Conservation (phyloP, 2,888 invertebrate species). For the Elegia similella region DNA sequence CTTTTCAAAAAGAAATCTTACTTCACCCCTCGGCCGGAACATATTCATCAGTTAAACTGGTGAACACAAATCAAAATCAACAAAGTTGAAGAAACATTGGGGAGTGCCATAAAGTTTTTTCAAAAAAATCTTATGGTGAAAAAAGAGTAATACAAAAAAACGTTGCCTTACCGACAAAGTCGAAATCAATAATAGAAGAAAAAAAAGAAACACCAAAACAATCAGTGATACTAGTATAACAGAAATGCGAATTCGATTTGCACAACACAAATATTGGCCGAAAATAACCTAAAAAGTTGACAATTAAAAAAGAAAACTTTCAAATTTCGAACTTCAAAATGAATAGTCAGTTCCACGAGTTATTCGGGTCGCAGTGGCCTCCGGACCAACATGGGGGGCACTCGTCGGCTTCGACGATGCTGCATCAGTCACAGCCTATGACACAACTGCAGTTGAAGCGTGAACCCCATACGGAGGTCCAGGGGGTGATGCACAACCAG, state of each 20-base stretch:
- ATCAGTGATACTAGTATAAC: conserved; percentile 62
- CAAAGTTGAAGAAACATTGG: conserved; percentile 59
- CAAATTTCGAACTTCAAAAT: conserved; percentile 42
- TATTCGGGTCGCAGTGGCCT: conserved; percentile 79
- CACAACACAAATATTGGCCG: conserved; percentile 53
- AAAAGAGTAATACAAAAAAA: conserved; percentile 34
- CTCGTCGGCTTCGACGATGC: conserved; percentile 71
- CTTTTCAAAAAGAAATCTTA: conserved; percentile 75
- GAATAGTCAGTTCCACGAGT: conserved; percentile 75
- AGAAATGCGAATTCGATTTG: conserved; percentile 74
- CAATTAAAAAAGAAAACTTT: conserved; percentile 28
- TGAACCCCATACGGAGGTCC: conserved; percentile 62
- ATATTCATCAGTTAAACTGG: conserved; percentile 73
- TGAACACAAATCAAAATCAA: conserved; percentile 43
- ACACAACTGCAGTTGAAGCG: conserved; percentile 65
- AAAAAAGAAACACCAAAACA: conserved; percentile 38
- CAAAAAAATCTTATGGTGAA: conserved; percentile 60
- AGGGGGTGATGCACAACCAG: conserved; percentile 58
- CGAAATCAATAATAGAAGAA: conserved; percentile 43
- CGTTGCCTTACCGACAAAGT: conserved; percentile 78
- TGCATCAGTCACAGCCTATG: conserved; percentile 57
- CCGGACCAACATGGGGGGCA: conserved; percentile 75
- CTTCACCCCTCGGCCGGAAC: conserved; percentile 65
- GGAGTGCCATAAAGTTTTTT: conserved; percentile 67
- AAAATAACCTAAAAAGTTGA: conserved; percentile 55